Conservation (phyloP, 2,797 vertebrate species). For the Syndactyla subalaris region DNA sequence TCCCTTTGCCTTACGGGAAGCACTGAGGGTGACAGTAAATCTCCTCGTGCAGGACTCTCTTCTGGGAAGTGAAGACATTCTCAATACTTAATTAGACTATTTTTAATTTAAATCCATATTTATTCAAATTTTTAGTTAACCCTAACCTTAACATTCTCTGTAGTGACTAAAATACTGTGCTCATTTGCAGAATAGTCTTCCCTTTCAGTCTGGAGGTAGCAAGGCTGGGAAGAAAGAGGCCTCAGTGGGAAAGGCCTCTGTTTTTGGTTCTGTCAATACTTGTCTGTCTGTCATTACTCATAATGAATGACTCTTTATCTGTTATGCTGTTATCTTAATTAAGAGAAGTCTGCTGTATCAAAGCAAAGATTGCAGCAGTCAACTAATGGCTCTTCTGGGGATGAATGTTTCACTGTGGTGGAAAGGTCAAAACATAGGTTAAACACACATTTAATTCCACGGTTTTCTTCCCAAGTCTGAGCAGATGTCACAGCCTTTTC, state of each 20-base stretch:
- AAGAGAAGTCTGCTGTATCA: neutral
- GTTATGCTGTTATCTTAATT: slow-evolving; percentile 4
- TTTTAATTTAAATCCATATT: neutral
- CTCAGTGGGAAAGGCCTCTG: neutral
- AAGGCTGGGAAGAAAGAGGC: neutral
- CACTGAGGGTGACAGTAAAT: neutral
- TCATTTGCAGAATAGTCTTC: neutral
- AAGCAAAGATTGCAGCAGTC: neutral
- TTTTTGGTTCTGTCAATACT: neutral
- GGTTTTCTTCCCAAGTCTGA: neutral
- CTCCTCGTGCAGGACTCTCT: neutral
- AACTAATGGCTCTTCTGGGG: slow-evolving; percentile 1
- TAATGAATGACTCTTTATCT: neutral
- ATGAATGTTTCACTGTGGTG: neutral
- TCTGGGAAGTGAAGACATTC: neutral
- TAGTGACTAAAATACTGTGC: neutral
- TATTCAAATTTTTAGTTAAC: neutral
- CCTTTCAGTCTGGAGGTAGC: neutral
- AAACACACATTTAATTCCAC: neutral
- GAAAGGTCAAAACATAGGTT: slow-evolving; percentile 13
- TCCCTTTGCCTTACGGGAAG: neutral
- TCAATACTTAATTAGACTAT: neutral
- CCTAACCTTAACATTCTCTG: neutral
- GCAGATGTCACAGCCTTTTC: neutral
- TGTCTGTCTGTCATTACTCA: neutral